phyloP scores from a whole-genome alignment of 2,888 invertebrate species.

The Latrodectus hesperus region DNA sequence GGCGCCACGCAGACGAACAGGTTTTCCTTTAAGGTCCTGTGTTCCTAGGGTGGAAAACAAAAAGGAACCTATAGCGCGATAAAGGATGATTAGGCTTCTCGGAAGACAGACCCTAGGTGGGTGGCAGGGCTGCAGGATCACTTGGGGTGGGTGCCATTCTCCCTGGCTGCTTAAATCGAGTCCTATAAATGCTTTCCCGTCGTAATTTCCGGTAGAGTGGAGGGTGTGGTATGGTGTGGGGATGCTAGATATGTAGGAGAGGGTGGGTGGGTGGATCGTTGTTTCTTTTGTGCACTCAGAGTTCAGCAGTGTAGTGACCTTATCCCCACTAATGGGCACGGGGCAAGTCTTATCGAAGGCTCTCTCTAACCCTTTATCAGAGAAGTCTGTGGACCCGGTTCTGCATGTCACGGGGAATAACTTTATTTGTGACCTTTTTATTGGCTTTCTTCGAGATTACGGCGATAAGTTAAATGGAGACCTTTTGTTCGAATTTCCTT shows the following conservation, averaged over 20 bases:
- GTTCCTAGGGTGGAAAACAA: no score
- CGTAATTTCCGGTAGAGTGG: conserved; percentile 65
- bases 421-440: conserved; percentile 61
- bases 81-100: no score
- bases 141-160: background rate
- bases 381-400: conserved; percentile 14
- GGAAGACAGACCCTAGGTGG: no score
- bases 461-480: conserved; percentile 49
- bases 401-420: conserved; percentile 51
- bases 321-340: conserved; percentile 33
- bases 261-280: background rate
- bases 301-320: conserved; percentile 49
- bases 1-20: no score
- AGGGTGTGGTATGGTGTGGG: background rate
- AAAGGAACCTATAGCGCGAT: no score
- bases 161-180: conserved; percentile 28
- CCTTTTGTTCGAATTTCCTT: conserved; percentile 36
- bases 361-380: conserved; percentile 24
- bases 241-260: background rate
- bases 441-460: conserved; percentile 34
- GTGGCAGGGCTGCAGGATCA: background rate
- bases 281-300: conserved; percentile 47
- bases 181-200: conserved; percentile 58
- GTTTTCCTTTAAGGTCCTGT: no score
- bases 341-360: conserved; percentile 27